Evolutionary conservation across 1,140 invertebrate genomes (phyloP).

Genomic region (Globodera rostochiensis): DNA sequence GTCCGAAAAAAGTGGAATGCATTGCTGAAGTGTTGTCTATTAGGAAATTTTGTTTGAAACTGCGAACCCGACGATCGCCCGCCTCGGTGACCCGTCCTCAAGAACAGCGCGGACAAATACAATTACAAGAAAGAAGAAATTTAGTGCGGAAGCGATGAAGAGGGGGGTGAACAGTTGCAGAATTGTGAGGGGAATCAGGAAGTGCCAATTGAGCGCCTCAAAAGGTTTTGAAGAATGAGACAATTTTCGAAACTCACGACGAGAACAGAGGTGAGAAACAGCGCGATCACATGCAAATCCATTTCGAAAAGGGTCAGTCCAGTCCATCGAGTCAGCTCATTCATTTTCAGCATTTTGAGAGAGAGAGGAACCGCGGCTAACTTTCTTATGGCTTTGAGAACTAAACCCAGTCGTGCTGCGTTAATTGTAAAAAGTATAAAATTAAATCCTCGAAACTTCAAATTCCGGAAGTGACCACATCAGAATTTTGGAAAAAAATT

Average conservation of each 20-base stretch:
- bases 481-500: no score
- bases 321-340: slow-evolving; percentile 28
- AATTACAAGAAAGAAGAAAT: slow-evolving; percentile 48
- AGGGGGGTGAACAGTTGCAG: slow-evolving; percentile 41
- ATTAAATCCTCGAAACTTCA: no score
- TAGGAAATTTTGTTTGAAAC: background rate
- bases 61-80: slow-evolving; percentile 24
- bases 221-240: slow-evolving; percentile 6
- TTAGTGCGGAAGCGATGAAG: slow-evolving; percentile 40
- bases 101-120: slow-evolving; percentile 37
- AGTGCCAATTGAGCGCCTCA: slow-evolving; percentile 30
- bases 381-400: no score
- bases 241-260: slow-evolving; percentile 25
- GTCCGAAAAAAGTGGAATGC: slow-evolving; percentile 34
- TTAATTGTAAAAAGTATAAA: no score
- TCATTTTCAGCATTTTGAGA: slow-evolving; percentile 23
- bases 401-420: no score
- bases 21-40: slow-evolving; percentile 28
- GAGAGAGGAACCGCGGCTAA: no score
- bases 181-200: slow-evolving; percentile 32
- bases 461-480: no score
- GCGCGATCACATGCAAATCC: slow-evolving; percentile 34
- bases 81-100: slow-evolving; percentile 38
- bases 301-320: slow-evolving; percentile 45
- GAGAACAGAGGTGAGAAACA: slow-evolving; percentile 34